Base-by-base conservation (phyloP, 2,113 vertebrate genomes). In the Nestor notabilis region DNA sequence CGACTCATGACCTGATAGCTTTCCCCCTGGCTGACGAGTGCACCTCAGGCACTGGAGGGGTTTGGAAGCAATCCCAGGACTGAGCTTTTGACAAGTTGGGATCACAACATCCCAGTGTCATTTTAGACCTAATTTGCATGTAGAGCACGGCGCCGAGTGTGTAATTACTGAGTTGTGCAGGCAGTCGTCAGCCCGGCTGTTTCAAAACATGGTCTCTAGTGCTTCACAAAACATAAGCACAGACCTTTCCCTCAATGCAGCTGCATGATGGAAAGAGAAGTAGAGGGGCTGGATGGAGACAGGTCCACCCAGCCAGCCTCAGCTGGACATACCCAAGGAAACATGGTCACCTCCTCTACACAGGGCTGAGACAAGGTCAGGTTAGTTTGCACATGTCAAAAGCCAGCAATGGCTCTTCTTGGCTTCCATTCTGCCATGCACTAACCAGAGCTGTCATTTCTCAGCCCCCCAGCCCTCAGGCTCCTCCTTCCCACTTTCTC, bases 1-100 rank as follows among this genome's bases (percentile, higher is more conserved):
- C 5, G 0, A 3, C 28, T 70, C 16, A 3, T 0, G 4, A 11
- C 20, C 77, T 5, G 0, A 17, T 47, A 50, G 16, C 3, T 58
- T 58, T 18, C 35, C 33, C 56, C 33, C 56, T 47, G 41, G 3
- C 13, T 55, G 0, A 58, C 0, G 3, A 89, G 19, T 0, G 1
- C 2, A 3, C 56, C 69, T 74, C 71, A 65, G 64, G 60, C 15
- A 2, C 41, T 64, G 78, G 55, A n/a, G 44, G 21, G 43, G 18
- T 56, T 72, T 78, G 90, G 81, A 83, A 80, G 60, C 35, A 58
- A 64, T 35, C 37, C 60, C 75, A 49, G 85, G 13, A 11, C 50
- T 8, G 35, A 76, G 88, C 28, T 52, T 71, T 72, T 52, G 71
- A 53, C 64, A 74, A 4, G 43, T 33, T 23, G 69, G 70, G 90